Conservation (phyloP, 2,797 vertebrate species). For the Pantherophis alleghaniensis region DNA sequence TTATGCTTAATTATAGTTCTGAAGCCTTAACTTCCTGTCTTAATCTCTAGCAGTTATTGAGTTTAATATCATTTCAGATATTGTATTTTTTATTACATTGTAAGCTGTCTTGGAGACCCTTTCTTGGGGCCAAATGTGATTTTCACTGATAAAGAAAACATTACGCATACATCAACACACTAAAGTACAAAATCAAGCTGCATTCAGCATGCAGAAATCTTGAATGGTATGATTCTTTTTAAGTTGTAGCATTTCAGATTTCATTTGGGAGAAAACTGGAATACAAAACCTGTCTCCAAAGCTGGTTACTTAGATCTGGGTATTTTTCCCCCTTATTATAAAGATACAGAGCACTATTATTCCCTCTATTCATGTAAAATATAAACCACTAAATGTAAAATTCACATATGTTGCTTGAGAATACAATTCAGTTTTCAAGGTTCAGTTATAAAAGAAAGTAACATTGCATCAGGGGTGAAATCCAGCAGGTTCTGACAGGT, state of each 20-base stretch:
- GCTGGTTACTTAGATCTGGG: not conserved
- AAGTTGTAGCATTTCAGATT: not conserved
- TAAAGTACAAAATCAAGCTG: not conserved
- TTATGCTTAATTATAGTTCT: not conserved
- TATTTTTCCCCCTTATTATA: not conserved
- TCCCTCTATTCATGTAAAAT: not conserved
- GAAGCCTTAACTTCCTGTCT: not conserved
- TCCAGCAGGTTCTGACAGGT: too few species aligned
- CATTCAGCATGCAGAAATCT: not conserved
- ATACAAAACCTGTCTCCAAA: not conserved
- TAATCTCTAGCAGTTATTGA: not conserved
- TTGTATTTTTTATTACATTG: not conserved
- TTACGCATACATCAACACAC: not conserved
- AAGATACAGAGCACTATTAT: too few species aligned
- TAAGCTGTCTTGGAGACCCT: not conserved
- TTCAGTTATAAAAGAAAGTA: not conserved
- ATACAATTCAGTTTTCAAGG: not conserved
- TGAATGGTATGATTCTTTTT: not conserved
- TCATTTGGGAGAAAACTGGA: not conserved
- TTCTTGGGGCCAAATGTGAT: not conserved
- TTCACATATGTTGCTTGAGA: not conserved
- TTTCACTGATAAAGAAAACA: not conserved
- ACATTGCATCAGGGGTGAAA: not conserved
- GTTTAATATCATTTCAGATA: not conserved
- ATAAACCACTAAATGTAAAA: not conserved